Conservation (phyloP, 1,140 invertebrate species). For the Heliconius hermathena region DNA sequence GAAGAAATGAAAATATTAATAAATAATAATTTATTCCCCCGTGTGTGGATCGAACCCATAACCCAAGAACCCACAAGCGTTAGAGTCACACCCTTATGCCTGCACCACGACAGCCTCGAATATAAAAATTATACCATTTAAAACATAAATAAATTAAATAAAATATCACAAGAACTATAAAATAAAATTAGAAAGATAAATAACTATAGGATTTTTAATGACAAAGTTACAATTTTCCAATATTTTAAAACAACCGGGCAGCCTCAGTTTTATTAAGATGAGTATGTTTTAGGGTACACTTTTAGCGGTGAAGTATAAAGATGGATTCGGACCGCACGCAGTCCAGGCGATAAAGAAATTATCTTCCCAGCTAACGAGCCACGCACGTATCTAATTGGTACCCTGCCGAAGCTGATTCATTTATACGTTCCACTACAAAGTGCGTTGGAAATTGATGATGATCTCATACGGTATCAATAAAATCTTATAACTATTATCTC, state of each 20-base stretch:
- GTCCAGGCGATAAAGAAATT: constrained; percentile 71
- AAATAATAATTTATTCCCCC: too few relatives aligned
- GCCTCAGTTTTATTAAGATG: neutral
- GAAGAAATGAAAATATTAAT: too few relatives aligned
- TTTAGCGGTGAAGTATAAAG: constrained; percentile 31
- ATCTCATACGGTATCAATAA: constrained; percentile 45
- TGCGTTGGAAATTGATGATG: constrained; percentile 45
- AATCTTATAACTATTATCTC: constrained; percentile 24
- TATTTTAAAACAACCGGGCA: neutral
- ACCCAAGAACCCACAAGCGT: too few relatives aligned
- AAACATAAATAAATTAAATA: too few relatives aligned
- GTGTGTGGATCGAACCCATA: too few relatives aligned
- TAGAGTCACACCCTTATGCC: too few relatives aligned
- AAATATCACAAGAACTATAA: too few relatives aligned
- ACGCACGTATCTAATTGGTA: constrained; percentile 66
- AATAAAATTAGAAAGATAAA: too few relatives aligned
- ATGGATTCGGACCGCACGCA: constrained; percentile 52
- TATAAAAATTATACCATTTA: too few relatives aligned
- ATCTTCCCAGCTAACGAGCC: constrained; percentile 70
- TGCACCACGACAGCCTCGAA: too few relatives aligned
- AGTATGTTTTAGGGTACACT: constrained; percentile 8
- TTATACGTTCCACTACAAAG: constrained; percentile 48
- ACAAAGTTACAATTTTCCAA: neutral
- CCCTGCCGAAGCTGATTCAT: constrained; percentile 57
- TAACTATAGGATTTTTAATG: too few relatives aligned